Percentiles rank a stretch among this genome's conserved stretches.
Conservation (phyloP, 2,888 invertebrate species). For the Meandrusa payeni region DNA sequence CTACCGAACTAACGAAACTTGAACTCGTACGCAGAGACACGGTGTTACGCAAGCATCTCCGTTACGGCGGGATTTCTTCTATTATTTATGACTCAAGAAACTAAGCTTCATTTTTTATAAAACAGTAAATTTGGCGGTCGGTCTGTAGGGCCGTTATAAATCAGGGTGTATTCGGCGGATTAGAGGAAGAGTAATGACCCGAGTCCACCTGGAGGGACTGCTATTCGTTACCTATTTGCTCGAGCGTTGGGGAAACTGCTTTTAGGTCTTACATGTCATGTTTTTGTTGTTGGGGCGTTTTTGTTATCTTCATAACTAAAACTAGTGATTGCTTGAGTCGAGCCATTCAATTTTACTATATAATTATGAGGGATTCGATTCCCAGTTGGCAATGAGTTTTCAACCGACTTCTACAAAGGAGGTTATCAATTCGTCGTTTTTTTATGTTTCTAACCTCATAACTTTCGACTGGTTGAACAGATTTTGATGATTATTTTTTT, state of each 20-base stretch:
- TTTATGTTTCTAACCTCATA: too few relatives aligned
- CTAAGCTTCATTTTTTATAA: constrained; percentile 76
- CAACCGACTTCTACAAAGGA: too few relatives aligned
- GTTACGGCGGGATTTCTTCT: constrained; percentile 55
- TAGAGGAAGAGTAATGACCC: constrained; percentile 77
- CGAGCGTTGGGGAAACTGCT: constrained; percentile 47
- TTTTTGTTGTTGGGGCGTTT: background rate
- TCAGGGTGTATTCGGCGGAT: constrained; percentile 76
- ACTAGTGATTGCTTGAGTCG: too few relatives aligned
- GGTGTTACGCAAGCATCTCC: constrained; percentile 42
- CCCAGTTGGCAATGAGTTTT: too few relatives aligned
- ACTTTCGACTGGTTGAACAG: too few relatives aligned
- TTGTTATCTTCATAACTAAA: background rate
- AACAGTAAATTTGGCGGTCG: constrained; percentile 75
- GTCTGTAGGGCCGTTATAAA: constrained; percentile 68
- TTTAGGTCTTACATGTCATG: constrained; percentile 30
- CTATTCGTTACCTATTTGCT: constrained; percentile 71
- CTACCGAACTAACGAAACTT: too few relatives aligned
- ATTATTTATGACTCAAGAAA: constrained; percentile 71
- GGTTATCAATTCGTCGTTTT: too few relatives aligned
- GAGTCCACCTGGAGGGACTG: constrained; percentile 75
- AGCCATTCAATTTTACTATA: too few relatives aligned
- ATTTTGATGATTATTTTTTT: too few relatives aligned
- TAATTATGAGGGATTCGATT: too few relatives aligned
- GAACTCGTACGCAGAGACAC: constrained; percentile 11